A percentile compares a stretch with the other conserved stretches of the same genome.
These are phyloP conservation scores for Diorhabda carinulata DNA, from an alignment of 1,140 invertebrate species.

Conservation along the genomic window DNA sequence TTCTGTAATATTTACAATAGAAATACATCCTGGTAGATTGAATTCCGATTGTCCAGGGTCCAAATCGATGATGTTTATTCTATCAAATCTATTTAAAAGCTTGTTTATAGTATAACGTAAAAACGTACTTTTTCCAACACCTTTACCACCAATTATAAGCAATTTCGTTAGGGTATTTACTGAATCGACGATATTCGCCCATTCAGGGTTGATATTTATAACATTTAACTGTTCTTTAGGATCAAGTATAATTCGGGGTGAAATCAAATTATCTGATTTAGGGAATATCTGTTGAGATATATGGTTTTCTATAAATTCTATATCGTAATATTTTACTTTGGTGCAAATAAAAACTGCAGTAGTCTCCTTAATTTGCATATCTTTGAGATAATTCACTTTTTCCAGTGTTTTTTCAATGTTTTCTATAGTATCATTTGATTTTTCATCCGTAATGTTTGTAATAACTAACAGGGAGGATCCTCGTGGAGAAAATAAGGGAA, in stretches of 20 bases:
- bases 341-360: constrained; percentile 46
- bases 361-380: constrained; percentile 37
- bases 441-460: constrained; percentile 47
- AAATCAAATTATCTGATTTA: constrained; percentile 21
- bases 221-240: constrained; percentile 42
- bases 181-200: constrained; percentile 37
- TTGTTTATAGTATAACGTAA: constrained; percentile 65
- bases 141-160: constrained; percentile 67
- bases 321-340: constrained; percentile 47
- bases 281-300: constrained; percentile 48
- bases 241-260: constrained; percentile 28
- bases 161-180: constrained; percentile 43
- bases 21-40: constrained; percentile 66
- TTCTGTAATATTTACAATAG: constrained; percentile 57
- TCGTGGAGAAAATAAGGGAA: constrained; percentile 57
- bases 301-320: constrained; percentile 46
- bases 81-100: constrained; percentile 49
- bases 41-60: constrained; percentile 83
- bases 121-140: constrained; percentile 74
- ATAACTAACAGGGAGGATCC: constrained; percentile 54
- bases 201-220: constrained; percentile 42
- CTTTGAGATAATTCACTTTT: constrained; percentile 15
- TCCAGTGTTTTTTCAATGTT: constrained; percentile 39
- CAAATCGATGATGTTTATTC: constrained; percentile 70
- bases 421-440: constrained; percentile 42